Base-by-base conservation (phyloP, 1,140 invertebrate species). In the Thereuonema tuberculata region DNA sequence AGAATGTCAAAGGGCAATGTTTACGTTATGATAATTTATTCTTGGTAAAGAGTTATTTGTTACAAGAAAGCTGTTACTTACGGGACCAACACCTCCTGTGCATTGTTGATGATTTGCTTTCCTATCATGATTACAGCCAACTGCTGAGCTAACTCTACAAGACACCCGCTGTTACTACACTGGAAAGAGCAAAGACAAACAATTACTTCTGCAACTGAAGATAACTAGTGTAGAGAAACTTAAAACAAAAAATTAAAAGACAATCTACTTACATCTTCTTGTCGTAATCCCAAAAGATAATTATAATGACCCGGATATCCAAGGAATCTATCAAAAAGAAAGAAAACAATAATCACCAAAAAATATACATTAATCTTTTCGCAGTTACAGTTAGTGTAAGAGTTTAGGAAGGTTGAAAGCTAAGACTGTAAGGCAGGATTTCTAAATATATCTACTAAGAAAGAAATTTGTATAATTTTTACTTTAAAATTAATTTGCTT, bases 81-180 rank as follows among this genome's bases (percentile, higher is more conserved):
- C 76, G 86, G 86, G 52, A 85, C 72, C 0, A 82, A 62, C 67
- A 86, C 84, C 74, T 91, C 88, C 63, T 86, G 77, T 31, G 85
- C 78, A 61, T 85, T 85, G 72, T 86, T 87, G 5, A 90, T 80
- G 5, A 85, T 81, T 74, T 92, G 88, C 72, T 89, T 81, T 56
- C 87, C 87, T 50, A 89, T 81, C 87, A 91, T 90, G 56, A 90
- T 90, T 56, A 91, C 84, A 0, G 82, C 81, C 59, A 91, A 68
- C 68, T 91, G 88, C 64, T 89, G 84, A 25, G 86, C 85, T 48
- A 91, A 73, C 73, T 91, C 87, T 69, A 87, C 82, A 29, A 91
- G 74, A 72, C 87, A 91, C 15, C 87, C 87, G 29, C 84, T 85
- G 24, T 83, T 84, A 72, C 82, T 84, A 68, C 86, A 91, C 78